phyloP scores from a whole-genome alignment of 2,113 vertebrate genomes.

The Antigone vipio region DNA sequence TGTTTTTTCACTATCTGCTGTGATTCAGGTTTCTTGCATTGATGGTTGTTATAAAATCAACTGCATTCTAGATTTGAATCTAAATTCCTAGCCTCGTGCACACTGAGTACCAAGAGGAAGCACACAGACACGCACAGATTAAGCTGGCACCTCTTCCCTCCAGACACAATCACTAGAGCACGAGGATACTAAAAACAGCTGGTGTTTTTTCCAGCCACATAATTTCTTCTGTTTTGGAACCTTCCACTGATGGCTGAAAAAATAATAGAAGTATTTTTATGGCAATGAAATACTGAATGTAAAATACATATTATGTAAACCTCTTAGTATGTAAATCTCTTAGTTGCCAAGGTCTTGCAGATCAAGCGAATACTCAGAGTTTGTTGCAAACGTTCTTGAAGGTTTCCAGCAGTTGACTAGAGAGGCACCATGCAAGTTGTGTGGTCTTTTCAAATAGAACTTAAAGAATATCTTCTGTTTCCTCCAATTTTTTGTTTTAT shows the following conservation, averaged over 20 bases:
- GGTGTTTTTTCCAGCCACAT: neutral
- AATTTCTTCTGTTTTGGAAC: neutral
- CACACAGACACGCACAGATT: neutral
- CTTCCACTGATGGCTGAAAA: neutral
- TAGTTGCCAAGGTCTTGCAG: neutral
- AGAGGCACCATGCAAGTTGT: neutral
- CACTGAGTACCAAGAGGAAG: neutral
- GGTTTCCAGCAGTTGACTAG: neutral
- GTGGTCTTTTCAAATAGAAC: neutral
- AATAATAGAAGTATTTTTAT: neutral
- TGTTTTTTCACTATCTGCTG: neutral
- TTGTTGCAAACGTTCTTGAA: neutral
- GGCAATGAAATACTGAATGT: neutral
- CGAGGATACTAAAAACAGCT: neutral
- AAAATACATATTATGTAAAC: neutral
- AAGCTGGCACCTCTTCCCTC: neutral
- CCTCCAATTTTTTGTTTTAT: neutral
- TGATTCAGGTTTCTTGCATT: neutral
- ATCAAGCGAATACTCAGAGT: neutral
- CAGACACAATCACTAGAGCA: neutral
- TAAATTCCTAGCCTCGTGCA: neutral
- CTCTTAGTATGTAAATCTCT: neutral
- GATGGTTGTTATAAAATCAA: neutral
- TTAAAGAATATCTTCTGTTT: neutral
- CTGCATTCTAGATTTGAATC: accelerated